A percentile compares a stretch with the other conserved stretches of the same genome.
Conservation (phyloP, 2,113 vertebrate genomes). For the Hepsetus odoe region DNA sequence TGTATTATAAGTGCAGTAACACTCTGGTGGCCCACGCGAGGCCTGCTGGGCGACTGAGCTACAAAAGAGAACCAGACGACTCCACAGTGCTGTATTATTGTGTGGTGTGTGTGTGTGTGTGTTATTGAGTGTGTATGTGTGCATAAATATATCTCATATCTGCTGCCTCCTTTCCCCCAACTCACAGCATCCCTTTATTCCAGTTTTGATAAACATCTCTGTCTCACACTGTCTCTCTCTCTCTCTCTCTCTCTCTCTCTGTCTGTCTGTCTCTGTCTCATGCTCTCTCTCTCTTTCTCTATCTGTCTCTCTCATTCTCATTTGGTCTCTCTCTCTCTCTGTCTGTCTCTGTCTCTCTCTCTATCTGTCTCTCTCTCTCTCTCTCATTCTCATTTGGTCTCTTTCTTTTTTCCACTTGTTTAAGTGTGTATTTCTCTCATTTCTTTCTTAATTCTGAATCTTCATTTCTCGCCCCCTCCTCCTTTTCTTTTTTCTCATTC, state of each 20-base stretch:
- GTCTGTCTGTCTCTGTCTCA: conserved; percentile 42
- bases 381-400: conserved; percentile 39
- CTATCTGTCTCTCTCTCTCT: background rate
- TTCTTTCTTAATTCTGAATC: conserved; percentile 41
- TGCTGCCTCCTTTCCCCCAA: conserved; percentile 28
- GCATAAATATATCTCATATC: conserved; percentile 13
- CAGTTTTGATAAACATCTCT: conserved; percentile 16
- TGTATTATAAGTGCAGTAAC: too few relatives aligned
- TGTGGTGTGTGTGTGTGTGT: background rate
- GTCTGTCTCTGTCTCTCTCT: conserved; percentile 7
- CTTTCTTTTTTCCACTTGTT: conserved; percentile 42
- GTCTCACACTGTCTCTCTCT: conserved; percentile 3
- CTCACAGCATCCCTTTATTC: conserved; percentile 38
- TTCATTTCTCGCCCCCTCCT: conserved; percentile 39
- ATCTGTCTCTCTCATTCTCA: conserved; percentile 28
- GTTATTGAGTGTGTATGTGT: background rate
- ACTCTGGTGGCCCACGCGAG: too few relatives aligned
- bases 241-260: conserved; percentile 42
- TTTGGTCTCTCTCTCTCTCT: conserved; percentile 35
- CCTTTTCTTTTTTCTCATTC: conserved; percentile 22
- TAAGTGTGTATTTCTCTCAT: background rate
- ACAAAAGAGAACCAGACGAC: too few relatives aligned
- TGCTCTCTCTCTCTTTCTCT: conserved; percentile 12
- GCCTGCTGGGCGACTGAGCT: too few relatives aligned
- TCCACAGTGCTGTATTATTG: too few relatives aligned